Conservation (phyloP, 2,113 vertebrate species). For the Rhabdomys dilectus region DNA sequence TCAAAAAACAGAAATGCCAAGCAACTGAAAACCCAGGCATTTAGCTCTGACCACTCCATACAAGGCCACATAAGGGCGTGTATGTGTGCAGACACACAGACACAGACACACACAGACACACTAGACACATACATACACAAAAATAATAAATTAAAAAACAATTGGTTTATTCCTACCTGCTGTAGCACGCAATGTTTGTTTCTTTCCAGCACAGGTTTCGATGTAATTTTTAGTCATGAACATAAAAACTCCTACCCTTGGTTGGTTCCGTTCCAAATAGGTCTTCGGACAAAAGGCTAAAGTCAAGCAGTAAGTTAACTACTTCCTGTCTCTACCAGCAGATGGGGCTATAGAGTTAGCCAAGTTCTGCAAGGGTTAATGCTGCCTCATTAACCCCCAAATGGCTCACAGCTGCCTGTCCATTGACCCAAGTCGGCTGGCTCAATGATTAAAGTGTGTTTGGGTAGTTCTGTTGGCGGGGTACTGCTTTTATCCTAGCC, state of each 20-base stretch:
- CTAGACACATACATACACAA: not conserved
- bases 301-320: not conserved
- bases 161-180: not conserved
- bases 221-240: not conserved
- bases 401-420: not conserved
- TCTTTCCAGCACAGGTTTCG: not conserved
- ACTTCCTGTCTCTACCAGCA: not conserved
- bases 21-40: not conserved
- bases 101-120: not conserved
- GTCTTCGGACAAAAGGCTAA: not conserved
- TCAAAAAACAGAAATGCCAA: not conserved
- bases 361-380: not conserved
- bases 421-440: not conserved
- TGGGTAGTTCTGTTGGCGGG: not conserved
- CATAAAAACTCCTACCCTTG: not conserved
- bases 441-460: not conserved
- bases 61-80: not conserved
- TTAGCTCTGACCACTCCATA: not conserved
- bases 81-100: too few species aligned
- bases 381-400: not conserved
- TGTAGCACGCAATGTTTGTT: not conserved
- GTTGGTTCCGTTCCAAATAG: not conserved
- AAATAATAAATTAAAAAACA: not conserved
- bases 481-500: not conserved
- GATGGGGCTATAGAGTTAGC: constrained; percentile 11